Percentiles rank a stretch among this genome's conserved stretches.
phyloP scores from a whole-genome alignment of 2,113 vertebrate genomes.

The Martes martes region DNA sequence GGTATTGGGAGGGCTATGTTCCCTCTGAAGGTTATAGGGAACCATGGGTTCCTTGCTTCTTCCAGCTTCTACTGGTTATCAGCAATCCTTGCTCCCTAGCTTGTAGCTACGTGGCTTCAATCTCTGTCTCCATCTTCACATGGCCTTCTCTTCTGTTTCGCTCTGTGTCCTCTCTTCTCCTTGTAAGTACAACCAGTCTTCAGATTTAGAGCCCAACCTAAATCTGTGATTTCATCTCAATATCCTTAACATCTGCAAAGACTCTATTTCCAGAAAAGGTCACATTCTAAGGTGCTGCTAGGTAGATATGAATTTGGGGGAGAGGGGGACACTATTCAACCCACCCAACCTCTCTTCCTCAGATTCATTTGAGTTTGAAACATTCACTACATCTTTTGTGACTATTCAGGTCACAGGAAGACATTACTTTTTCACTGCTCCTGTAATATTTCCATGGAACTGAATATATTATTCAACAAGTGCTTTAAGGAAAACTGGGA shows the following conservation, averaged over 20 bases:
- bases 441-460: background rate
- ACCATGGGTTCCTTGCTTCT: background rate
- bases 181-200: background rate
- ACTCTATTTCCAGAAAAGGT: background rate
- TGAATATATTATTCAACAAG: background rate
- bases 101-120: background rate
- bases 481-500: background rate
- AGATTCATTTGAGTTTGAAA: conserved; percentile 18
- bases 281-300: background rate
- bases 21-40: background rate
- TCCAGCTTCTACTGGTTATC: background rate
- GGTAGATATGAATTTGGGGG: background rate
- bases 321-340: background rate
- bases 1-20: background rate
- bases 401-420: background rate
- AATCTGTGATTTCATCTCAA: background rate
- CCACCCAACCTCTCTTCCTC: background rate
- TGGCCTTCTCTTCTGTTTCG: background rate
- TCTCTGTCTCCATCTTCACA: background rate
- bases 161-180: background rate
- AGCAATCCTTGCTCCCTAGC: background rate
- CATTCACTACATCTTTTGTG: background rate
- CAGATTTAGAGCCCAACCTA: background rate
- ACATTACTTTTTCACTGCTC: background rate
- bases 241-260: conserved; percentile 12